Evolutionary conservation across 2,797 vertebrate species (phyloP), one percentile per base, ranked within the genome.

Genomic region (Cuniculus paca): DNA sequence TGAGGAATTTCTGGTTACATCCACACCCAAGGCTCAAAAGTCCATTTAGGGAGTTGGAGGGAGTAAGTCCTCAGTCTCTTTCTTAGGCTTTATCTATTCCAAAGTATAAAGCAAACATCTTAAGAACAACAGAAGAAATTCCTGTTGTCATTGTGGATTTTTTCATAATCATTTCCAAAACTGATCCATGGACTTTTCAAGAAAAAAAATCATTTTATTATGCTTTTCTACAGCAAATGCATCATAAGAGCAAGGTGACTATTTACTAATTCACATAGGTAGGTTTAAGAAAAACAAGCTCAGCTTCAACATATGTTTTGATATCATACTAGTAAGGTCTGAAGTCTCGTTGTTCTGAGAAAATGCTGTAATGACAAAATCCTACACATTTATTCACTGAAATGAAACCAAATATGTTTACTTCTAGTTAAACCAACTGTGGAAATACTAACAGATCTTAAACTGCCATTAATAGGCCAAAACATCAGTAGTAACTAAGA

Each of bases 401-500:
- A 91, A 87, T 78, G 56, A 96, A 61, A 95, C 2, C 1, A 72
- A 70, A 5, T 78, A 82, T 88, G 0, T 54, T 91, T 45, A 50
- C 63, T 97, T 97, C 80, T 61, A 79, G 85, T 85, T 58, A 91
- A 82, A 65, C 56, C n/a, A 60, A n/a, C 28, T 28, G 14, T 65
- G 36, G 39, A 88, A 77, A 82, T 70, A 63, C 68, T 96, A 54
- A 81, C 39, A 88, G 16, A 31, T 77, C 80, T 95, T 34, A n/a
- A 83, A 28, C 54, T 78, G 74, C 24, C 19, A 79, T 86, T 95
- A 88, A 12, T 39, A n/a, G 70, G 20, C 16, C 58, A 87, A 52
- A 74, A 34, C 31, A 70, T 60, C 42, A 85, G 13, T 28, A 61
- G 50, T 2, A 56, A 42, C 13, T 36, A 81, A 56, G 20, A 6